Evolutionary conservation across 2,113 vertebrate species (phyloP), one percentile per base, ranked within the genome.

Genomic region (Aspidoscelis tigris): DNA sequence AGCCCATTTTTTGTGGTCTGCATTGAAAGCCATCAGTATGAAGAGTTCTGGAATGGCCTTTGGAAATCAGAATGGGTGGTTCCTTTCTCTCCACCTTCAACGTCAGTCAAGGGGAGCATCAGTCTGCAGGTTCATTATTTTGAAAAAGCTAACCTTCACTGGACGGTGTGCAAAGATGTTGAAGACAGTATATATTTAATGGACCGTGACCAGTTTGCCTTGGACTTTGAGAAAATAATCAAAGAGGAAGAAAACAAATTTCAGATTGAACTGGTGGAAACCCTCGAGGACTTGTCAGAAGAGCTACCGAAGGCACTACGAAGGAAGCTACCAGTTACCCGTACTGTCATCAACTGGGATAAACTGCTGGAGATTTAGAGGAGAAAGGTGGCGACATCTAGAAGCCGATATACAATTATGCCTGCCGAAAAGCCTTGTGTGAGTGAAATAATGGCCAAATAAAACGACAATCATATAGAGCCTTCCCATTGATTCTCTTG

Each of bases 171-270:
- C 53, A 90, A 94, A 68, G 79, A 88, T 20, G n/a, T 89, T 33
- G 89, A 87, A 11, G 90, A 92, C 74, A 90, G 77, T 61, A 50
- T 87, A 39, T 89, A 93, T 55, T 70, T 92, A 41, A 92, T 92
- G 64, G 92, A 96, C 80, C 91, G 86, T 82, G 92, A 90, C 21
- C 94, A 95, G 43, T 66, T 94, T 90, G 93, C 89, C 70, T 79
- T 84, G 69, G 90, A 44, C 80, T 95, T 95, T n/a, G 73, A 86
- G 5, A 91, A 94, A 73, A 87, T 94, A 14, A 76, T 95, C 82
- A 92, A 95, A 92, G 83, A 88, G 2, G 91, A 95, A 87, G 95
- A 94, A 74, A 94, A 76, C 43, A 87, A 85, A 73, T 93, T 96
- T 91, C 95, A 92, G 79, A 18, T 1, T 72, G 88, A 82, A 5